Evolutionary conservation across 2,113 vertebrate species (phyloP).

Genomic region (Numida meleagris): DNA sequence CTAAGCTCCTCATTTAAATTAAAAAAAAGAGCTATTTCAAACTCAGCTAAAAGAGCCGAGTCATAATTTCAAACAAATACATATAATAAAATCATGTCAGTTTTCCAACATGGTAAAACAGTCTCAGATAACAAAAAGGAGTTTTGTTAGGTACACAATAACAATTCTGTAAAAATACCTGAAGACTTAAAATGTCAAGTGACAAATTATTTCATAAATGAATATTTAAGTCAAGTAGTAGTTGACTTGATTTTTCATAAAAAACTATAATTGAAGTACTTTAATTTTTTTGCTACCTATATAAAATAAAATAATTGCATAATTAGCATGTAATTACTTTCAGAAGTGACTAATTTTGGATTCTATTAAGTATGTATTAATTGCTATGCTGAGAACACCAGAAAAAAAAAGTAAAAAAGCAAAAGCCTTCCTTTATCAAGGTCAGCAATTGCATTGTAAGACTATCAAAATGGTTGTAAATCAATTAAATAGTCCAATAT

Average conservation of each 20-base stretch:
- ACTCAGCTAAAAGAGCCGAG: neutral
- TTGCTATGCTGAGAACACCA: neutral
- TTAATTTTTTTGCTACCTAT: slow-evolving; percentile 44
- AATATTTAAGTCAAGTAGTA: slow-evolving; percentile 70
- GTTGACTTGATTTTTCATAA: slow-evolving; percentile 65
- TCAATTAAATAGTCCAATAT: neutral
- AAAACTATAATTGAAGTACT: slow-evolving; percentile 61
- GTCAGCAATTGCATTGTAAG: slow-evolving; percentile 39
- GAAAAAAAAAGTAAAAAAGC: slow-evolving; percentile 3
- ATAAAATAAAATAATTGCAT: slow-evolving; percentile 76
- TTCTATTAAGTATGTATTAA: slow-evolving; percentile 50
- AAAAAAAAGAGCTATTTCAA: neutral
- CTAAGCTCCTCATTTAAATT: neutral
- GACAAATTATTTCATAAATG: slow-evolving; percentile 66
- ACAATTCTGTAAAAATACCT: slow-evolving; percentile 25
- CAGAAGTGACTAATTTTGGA: slow-evolving; percentile 58
- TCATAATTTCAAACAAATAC: neutral
- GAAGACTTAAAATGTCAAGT: slow-evolving; percentile 67
- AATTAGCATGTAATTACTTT: slow-evolving; percentile 73
- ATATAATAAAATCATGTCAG: neutral
- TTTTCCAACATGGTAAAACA: neutral
- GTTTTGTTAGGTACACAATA: slow-evolving; percentile 4
- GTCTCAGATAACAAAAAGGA: neutral
- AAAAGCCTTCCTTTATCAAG: slow-evolving; percentile 15
- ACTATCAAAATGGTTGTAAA: neutral